A percentile compares a stretch with the other conserved stretches of the same genome.
Evolutionary conservation across 2,797 vertebrate genomes (phyloP).

Genomic region (Prunella strophiata): DNA sequence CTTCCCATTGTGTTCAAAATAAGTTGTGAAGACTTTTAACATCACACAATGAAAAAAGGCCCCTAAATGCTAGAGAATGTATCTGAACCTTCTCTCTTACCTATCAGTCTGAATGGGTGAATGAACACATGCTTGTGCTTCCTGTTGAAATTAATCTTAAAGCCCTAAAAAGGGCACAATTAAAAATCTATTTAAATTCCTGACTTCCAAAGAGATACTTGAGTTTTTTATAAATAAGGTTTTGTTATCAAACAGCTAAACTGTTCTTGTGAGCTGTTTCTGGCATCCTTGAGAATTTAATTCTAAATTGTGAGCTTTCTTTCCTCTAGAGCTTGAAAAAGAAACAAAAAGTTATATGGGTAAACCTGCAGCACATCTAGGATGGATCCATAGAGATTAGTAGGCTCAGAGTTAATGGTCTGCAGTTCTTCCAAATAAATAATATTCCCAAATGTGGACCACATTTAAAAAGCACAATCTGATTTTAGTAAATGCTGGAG

Average conservation of each 20-base stretch:
- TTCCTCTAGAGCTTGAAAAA: not conserved
- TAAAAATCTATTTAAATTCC: not conserved
- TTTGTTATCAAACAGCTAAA: not conserved
- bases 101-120: not conserved
- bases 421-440: not conserved
- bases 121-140: not conserved
- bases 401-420: not conserved
- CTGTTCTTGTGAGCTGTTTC: not conserved
- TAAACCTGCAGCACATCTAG: not conserved
- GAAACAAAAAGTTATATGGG: not conserved
- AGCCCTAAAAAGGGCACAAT: not conserved
- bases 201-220: not conserved
- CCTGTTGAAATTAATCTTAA: not conserved
- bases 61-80: not conserved
- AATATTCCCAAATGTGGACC: not conserved
- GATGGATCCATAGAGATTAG: not conserved
- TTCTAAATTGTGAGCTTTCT: not conserved
- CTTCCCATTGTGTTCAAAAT: not conserved
- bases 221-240: not conserved
- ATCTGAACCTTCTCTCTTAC: not conserved
- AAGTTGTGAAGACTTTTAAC: not conserved
- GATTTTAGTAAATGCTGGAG: not conserved
- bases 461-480: not conserved
- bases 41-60: not conserved
- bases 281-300: not conserved